Percentiles rank a stretch among this genome's conserved stretches.
phyloP scores from a whole-genome alignment of 2,113 vertebrate species.

The Zootoca vivipara region DNA sequence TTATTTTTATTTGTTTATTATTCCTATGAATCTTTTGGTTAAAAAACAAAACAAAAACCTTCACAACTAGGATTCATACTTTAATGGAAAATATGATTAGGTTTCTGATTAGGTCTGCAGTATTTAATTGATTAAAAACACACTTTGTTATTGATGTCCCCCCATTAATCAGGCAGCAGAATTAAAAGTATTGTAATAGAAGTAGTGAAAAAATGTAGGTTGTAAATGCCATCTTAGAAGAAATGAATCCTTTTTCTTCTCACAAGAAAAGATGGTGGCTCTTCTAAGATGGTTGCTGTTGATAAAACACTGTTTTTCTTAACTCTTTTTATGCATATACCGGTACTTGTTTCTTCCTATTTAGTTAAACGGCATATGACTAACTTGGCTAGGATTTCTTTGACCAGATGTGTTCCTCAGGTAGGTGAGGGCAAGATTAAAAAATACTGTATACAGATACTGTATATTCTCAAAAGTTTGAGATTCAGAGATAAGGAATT shows the following conservation, averaged over 20 bases:
- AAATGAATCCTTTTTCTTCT: neutral
- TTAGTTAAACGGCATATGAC: neutral
- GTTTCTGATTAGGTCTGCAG: neutral
- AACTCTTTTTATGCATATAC: neutral
- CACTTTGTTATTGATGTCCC: neutral
- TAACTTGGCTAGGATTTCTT: neutral
- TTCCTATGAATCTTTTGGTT: neutral
- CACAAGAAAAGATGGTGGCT: neutral
- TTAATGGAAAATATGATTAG: neutral
- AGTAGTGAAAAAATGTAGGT: neutral
- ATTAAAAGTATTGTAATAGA: neutral
- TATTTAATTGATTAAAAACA: neutral
- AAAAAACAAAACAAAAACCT: neutral
- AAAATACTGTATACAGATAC: neutral
- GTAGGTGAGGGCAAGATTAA: neutral
- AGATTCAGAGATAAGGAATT: neutral
- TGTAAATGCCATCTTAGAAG: too few species aligned
- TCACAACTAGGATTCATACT: neutral
- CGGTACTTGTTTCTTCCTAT: neutral
- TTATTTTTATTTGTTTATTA: neutral
- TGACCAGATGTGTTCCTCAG: neutral
- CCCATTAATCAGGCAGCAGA: neutral
- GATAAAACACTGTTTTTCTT: neutral
- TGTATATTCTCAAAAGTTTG: neutral
- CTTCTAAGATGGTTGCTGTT: neutral